A percentile compares a stretch with the other conserved stretches of the same genome.
Conservation (phyloP, 2,888 invertebrate genomes). For the Leptarthrus brevirostris region DNA sequence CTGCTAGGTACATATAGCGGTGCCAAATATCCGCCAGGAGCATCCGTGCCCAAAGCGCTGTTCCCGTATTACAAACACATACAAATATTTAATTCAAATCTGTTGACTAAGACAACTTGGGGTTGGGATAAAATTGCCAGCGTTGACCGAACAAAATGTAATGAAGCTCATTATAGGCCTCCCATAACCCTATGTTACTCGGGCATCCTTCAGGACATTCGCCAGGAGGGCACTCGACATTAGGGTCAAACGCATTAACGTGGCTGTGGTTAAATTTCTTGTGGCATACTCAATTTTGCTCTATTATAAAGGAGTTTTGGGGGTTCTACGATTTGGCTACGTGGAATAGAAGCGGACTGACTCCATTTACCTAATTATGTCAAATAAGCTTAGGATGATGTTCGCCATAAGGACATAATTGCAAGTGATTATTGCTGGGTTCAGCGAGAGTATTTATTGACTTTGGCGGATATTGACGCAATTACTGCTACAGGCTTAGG, state of each 20-base stretch:
- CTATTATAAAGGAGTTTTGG: slow-evolving; percentile 37
- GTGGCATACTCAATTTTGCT: slow-evolving; percentile 26
- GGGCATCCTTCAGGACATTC: slow-evolving; percentile 1
- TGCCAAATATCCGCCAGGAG: background rate
- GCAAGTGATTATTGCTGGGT: slow-evolving; percentile 29
- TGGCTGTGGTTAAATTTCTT: slow-evolving; percentile 41
- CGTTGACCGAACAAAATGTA: slow-evolving; percentile 48
- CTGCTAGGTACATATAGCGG: background rate
- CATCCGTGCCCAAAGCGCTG: background rate
- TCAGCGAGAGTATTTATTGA: slow-evolving; percentile 18
- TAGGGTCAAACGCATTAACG: slow-evolving; percentile 43
- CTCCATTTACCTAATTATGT: slow-evolving; percentile 41
- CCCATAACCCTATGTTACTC: slow-evolving; percentile 3
- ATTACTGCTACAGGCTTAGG: background rate
- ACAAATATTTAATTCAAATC: slow-evolving; percentile 38
- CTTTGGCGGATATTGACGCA: background rate
- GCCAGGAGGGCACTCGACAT: slow-evolving; percentile 12
- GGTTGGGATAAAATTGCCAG: slow-evolving; percentile 15
- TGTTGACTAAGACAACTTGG: slow-evolving; percentile 17
- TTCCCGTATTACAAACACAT: background rate
- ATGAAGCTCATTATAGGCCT: slow-evolving; percentile 41
- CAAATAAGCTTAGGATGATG: slow-evolving; percentile 36
- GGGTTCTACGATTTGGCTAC: background rate
- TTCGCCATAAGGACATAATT: slow-evolving; percentile 32
- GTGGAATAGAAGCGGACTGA: background rate